Conservation (phyloP, 1,140 invertebrate species). For the Achatina immaculata region DNA sequence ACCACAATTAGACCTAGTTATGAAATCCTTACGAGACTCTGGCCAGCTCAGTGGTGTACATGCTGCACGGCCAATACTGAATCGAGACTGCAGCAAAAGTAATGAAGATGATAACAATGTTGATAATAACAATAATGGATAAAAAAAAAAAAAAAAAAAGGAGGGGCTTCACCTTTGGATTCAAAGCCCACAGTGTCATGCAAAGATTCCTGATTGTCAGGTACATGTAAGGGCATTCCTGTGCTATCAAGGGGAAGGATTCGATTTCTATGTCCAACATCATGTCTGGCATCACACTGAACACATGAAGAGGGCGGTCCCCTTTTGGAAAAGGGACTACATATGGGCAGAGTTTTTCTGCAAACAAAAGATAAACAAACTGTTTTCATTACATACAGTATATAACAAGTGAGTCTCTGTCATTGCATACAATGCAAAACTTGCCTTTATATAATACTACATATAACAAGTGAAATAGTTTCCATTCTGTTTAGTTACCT, state of each 20-base stretch:
- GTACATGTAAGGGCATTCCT: slow-evolving; percentile 68
- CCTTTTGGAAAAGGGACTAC: slow-evolving; percentile 68
- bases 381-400: background rate
- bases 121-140: background rate
- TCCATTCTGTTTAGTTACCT: too few relatives aligned
- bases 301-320: slow-evolving; percentile 61
- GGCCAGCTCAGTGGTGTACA: too few relatives aligned
- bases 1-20: too few relatives aligned
- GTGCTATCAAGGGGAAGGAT: slow-evolving; percentile 67
- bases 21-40: too few relatives aligned
- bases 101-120: too few relatives aligned
- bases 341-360: slow-evolving; percentile 32
- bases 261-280: slow-evolving; percentile 70
- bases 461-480: slow-evolving; percentile 2
- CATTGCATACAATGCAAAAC: background rate
- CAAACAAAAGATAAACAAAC: background rate
- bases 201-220: slow-evolving; percentile 72
- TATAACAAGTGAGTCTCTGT: background rate
- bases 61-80: too few relatives aligned
- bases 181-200: slow-evolving; percentile 71
- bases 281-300: slow-evolving; percentile 69
- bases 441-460: background rate
- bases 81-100: too few relatives aligned
- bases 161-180: slow-evolving; percentile 65
- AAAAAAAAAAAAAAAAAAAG: slow-evolving; percentile 6